Evolutionary conservation across 2,888 invertebrate genomes (phyloP), one percentile per base, ranked within the genome.

Genomic region (Eurois occulta): DNA sequence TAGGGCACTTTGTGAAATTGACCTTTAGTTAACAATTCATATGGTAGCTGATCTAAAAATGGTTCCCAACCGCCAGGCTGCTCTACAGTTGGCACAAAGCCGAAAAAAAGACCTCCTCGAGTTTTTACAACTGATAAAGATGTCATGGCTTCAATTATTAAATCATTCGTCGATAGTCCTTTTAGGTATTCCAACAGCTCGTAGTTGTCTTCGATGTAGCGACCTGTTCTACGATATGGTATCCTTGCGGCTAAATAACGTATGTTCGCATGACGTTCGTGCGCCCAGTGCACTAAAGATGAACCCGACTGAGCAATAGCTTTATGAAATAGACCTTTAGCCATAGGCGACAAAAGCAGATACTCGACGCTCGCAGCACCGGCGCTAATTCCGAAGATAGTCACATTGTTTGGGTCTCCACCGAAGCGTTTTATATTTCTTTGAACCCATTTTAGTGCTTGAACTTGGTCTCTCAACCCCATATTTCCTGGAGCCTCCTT

Each of bases 231-330:
- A 1, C 78, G 18, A 60, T 18, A 18, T 8, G 95, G 93, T 82
- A 97, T 93, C 74, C 90, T 91, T 48, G 84, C 80, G 5, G 95
- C 95, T 76, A 95, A 87, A 13, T 91, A 82, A 84, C 92, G 94
- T 32, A 94, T 86, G 38, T 93, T 91, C 16, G 85, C 90, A 73
- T 94, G 94, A 66, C 92, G 11, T 75, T 75, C 78, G 16, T 75
- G 94, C 62, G 96, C 96, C 97, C 97, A 97, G n/a, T 93, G 94
- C 60, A 94, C 88, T 62, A 97, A 86, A 16, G 96, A 94, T 0
- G 96, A 95, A 0, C 97, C 97, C n/a, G 97, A 97, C 88, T 97
- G 97, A 16, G 97, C 94, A 77, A 97, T 97, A 1, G 95, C 96
- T 92, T 95, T 96, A 80, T 97, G 97, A 78, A 97, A 97, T 58